Evolutionary conservation across 53 echinoderm and acorn worm species (phyloP).

Genomic region (Luidia sarsii): DNA sequence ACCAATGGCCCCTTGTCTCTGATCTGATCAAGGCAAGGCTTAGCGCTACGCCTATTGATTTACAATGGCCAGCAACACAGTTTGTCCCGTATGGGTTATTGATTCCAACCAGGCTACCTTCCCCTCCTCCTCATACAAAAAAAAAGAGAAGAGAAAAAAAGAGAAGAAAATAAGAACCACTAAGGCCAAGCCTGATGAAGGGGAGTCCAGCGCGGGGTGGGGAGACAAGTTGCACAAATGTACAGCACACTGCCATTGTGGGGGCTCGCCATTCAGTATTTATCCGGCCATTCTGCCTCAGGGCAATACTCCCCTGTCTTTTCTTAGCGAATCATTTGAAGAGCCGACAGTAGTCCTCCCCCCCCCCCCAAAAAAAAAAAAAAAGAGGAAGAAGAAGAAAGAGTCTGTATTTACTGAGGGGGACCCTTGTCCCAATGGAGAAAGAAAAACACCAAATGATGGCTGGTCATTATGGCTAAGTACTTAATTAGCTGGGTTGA

Average conservation of each 20-base stretch:
- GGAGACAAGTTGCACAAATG: neutral
- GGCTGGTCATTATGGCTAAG: slow-evolving; percentile 1
- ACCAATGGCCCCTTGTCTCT: neutral
- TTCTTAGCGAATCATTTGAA: slow-evolving; percentile 22
- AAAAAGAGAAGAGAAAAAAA: too few species aligned
- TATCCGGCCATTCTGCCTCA: neutral
- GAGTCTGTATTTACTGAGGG: too few species aligned
- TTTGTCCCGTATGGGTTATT: neutral
- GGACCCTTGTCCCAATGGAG: too few species aligned
- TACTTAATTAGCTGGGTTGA: neutral
- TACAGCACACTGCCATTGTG: neutral
- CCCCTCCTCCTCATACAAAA: too few species aligned
- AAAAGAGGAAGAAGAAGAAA: neutral
- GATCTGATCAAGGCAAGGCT: slow-evolving; percentile 39
- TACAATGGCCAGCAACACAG: neutral
- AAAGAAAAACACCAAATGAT: neutral
- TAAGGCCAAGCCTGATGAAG: neutral
- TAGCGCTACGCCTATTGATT: neutral
- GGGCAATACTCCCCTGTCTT: slow-evolving; percentile 4
- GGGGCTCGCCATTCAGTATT: neutral
- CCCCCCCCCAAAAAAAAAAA: neutral
- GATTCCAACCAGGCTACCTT: neutral
- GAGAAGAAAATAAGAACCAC: neutral
- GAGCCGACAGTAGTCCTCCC: neutral
- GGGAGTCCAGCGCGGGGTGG: neutral